These are phyloP conservation scores for Acrossocheilus wenchowensis DNA, from an alignment of 2,797 vertebrate genomes.

Conservation along the genomic window DNA sequence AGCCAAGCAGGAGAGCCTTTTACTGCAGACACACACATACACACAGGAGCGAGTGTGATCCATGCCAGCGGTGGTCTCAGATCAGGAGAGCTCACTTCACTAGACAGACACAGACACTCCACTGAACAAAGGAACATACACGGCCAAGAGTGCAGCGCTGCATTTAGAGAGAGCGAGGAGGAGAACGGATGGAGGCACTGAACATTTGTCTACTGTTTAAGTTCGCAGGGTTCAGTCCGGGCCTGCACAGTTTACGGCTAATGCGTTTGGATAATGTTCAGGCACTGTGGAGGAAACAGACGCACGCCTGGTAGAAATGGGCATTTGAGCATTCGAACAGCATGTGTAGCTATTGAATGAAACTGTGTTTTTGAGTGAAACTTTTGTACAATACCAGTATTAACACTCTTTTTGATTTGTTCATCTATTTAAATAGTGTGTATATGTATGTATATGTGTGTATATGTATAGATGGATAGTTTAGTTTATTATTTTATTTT, in stretches of 20 bases:
- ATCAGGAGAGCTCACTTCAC: constrained; percentile 50
- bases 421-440: too few species aligned
- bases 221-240: constrained; percentile 50
- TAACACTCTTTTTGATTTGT: too few species aligned
- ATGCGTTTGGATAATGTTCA: constrained; percentile 45
- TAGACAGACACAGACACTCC: constrained; percentile 48
- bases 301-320: constrained; percentile 21
- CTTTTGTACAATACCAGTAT: too few species aligned
- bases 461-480: too few species aligned
- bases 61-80: constrained; percentile 54
- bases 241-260: constrained; percentile 43
- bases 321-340: constrained; percentile 32
- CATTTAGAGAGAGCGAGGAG: constrained; percentile 6
- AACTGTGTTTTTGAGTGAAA: background rate
- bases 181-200: constrained; percentile 13
- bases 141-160: constrained; percentile 49
- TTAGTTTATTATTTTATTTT: too few species aligned
- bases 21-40: constrained; percentile 21
- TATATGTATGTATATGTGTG: too few species aligned
- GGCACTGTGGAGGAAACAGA: constrained; percentile 44
- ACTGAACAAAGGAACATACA: constrained; percentile 52
- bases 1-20: constrained; percentile 48
- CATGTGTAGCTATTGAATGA: constrained; percentile 7
- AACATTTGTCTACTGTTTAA: constrained; percentile 44
- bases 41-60: constrained; percentile 34